Evolutionary conservation across 2,888 invertebrate genomes (phyloP).

Genomic region (Nomada fabriciana): DNA sequence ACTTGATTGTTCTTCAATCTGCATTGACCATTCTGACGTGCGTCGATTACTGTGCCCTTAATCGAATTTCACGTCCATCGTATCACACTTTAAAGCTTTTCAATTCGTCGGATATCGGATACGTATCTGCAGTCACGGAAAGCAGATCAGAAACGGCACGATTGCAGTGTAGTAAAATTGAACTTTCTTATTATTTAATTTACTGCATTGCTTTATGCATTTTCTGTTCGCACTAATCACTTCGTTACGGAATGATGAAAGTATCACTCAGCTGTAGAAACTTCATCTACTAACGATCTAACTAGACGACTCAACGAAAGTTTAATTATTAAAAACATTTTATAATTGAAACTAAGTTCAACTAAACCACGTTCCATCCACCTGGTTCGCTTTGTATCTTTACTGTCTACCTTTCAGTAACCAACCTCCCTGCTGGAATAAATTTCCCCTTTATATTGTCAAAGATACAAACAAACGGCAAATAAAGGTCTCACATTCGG

Average conservation of each 20-base stretch:
- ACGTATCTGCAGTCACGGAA: not conserved
- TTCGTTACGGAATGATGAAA: not conserved
- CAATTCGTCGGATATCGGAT: not conserved
- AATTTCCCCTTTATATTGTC: not conserved
- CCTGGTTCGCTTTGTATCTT: not conserved
- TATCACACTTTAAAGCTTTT: not conserved
- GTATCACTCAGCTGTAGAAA: not conserved
- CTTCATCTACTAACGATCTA: too few species aligned
- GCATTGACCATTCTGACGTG: constrained; percentile 13
- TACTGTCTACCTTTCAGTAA: not conserved
- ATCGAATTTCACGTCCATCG: constrained; percentile 7
- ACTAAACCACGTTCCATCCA: too few species aligned
- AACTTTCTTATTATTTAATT: not conserved
- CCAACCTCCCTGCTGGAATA: not conserved
- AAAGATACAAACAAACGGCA: not conserved
- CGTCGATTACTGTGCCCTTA: constrained; percentile 3
- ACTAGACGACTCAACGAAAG: not conserved
- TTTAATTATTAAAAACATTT: not conserved
- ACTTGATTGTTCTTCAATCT: constrained; percentile 34
- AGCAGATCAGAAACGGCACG: not conserved
- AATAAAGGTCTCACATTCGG: too few species aligned
- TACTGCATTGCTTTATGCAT: too few species aligned
- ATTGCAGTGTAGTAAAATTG: not conserved
- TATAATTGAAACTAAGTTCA: not conserved
- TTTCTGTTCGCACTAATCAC: not conserved